Evolutionary conservation across 2,797 vertebrate genomes (phyloP), one percentile per base, ranked within the genome.

Genomic region (Luscinia luscinia): DNA sequence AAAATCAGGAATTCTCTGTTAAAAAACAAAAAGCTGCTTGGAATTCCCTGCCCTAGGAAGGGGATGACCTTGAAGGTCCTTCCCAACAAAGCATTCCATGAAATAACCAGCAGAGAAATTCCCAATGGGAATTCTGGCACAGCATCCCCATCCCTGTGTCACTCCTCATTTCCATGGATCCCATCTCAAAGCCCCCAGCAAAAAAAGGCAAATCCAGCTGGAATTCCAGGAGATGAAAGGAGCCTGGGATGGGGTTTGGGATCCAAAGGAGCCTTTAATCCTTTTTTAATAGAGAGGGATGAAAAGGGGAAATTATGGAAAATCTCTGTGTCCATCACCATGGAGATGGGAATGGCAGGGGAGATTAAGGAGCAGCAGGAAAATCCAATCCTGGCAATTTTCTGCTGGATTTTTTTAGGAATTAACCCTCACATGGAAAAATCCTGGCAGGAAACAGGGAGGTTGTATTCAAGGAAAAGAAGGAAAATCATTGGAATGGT

Each of bases 401-500:
- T 24, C 43, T 21, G 52, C 9, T 1, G 23, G 45, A 8, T 36
- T 82, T 51, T 40, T 58, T 59, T 43, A 17, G 46, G 43, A 45
- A 43, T 68, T 73, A 84, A 84, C 43, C 77, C 64, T 76, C 13
- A 21, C 0, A 0, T 59, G 22, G 41, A 12, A 24, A 69, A 51
- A 43, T 13, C 23, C 58, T 2, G 3, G 18, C 34, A 6, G 41
- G 28, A 27, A 58, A 18, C 28, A 6, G 28, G 23, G 34, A 32
- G 43, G 1, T 11, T 1, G 2, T 5, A 2, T 5, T 7, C 32
- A 13, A 38, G 23, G 43, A 19, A 55, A 16, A 54, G 8, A 19
- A 15, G 32, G 38, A 21, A 64, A 84, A 70, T 9, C 23, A 1
- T 11, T 28, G 4, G 59, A 27, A 9, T 32, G n/a, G 19, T 5